Evolutionary conservation across 2,888 invertebrate species (phyloP).

Genomic region (Drosophila ezoana): DNA sequence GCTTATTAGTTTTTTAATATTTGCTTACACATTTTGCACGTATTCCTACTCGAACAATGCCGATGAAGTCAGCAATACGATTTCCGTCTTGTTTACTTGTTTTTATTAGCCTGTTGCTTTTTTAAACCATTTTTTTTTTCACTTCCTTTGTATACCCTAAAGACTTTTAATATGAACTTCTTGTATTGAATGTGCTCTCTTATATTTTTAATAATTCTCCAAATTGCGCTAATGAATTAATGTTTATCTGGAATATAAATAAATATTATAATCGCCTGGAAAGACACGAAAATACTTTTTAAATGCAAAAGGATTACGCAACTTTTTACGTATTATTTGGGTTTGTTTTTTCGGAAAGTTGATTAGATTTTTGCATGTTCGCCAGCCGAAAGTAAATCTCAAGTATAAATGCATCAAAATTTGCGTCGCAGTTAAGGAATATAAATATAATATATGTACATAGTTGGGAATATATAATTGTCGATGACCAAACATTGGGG

Average conservation of each 20-base stretch:
- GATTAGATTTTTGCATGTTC: constrained; percentile 72
- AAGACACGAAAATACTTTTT: constrained; percentile 40
- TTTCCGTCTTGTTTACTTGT: constrained; percentile 19
- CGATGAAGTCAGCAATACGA: constrained; percentile 43
- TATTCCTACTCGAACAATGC: not conserved
- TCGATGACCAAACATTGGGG: constrained; percentile 63
- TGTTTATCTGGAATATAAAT: constrained; percentile 51
- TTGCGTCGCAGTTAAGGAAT: constrained; percentile 66
- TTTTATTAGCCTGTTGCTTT: constrained; percentile 8
- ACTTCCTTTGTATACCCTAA: not conserved
- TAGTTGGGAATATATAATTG: constrained; percentile 62
- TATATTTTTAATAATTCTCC: too few relatives aligned
- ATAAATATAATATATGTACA: constrained; percentile 23
- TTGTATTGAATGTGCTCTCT: too few relatives aligned
- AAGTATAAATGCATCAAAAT: constrained; percentile 67
- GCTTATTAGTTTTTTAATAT: constrained; percentile 13
- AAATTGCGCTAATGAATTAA: constrained; percentile 46
- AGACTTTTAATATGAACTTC: too few relatives aligned
- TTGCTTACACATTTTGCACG: constrained; percentile 6
- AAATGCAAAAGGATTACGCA: constrained; percentile 56
- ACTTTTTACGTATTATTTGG: constrained; percentile 30
- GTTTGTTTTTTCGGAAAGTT: constrained; percentile 17
- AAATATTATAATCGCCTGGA: constrained; percentile 47
- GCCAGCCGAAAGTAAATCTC: constrained; percentile 59
- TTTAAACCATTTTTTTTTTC: not conserved